Evolutionary conservation across 35 echinoderm and acorn worm genomes (phyloP).

Genomic region (Eucidaris tribuloides): DNA sequence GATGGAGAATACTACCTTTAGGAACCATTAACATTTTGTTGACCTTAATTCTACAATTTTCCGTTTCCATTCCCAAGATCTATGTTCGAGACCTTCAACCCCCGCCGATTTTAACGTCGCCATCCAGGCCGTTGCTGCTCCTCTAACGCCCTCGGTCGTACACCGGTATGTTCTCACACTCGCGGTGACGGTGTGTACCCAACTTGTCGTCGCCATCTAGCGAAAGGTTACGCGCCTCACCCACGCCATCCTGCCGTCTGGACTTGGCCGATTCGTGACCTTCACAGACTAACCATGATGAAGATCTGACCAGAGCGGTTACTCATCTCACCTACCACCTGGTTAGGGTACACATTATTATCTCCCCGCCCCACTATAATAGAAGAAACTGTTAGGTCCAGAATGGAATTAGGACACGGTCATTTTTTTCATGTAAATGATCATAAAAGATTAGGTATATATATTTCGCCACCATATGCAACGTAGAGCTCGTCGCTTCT

Average conservation of each 20-base stretch:
- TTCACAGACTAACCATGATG: constrained; percentile 99
- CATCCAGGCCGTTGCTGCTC: constrained; percentile 97
- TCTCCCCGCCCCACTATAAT: too few species aligned
- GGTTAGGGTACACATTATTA: constrained; percentile 72
- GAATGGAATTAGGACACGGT: too few species aligned
- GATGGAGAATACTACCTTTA: too few species aligned
- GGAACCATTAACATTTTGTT: too few species aligned
- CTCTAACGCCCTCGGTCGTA: constrained; percentile 97
- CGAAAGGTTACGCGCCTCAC: constrained; percentile 97
- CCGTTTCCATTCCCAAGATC: constrained; percentile 43
- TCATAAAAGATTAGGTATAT: too few species aligned
- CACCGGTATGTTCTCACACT: constrained; percentile 89
- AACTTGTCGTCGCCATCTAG: constrained; percentile 99
- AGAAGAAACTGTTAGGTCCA: too few species aligned
- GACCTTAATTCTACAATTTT: too few species aligned
- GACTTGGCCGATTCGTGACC: constrained; percentile 97
- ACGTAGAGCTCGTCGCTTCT: too few species aligned
- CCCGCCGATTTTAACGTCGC: constrained; percentile 97
- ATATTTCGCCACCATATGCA: too few species aligned
- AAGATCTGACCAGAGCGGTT: constrained; percentile 99
- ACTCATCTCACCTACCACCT: constrained; percentile 99
- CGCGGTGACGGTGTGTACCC: constrained; percentile 89
- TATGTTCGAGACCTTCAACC: constrained; percentile 99
- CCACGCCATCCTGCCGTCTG: constrained; percentile 95
- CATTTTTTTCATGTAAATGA: too few species aligned